phyloP scores from a whole-genome alignment of 2,113 vertebrate genomes.

The Coptodon bakossiorum region DNA sequence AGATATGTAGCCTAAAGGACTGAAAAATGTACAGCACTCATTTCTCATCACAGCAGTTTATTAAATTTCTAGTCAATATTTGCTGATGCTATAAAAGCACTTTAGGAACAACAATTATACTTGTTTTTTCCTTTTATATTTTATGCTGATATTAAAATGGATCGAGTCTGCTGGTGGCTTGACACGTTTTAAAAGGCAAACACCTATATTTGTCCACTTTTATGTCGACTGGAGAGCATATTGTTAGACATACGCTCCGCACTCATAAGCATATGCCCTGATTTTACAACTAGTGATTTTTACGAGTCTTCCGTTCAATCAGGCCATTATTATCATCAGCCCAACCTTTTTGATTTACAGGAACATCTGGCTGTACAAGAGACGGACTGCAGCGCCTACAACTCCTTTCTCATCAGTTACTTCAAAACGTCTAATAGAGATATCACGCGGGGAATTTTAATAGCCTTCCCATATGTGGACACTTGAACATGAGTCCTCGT shows the following conservation, averaged over 20 bases:
- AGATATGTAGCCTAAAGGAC: background rate
- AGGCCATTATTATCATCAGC: constrained; percentile 64
- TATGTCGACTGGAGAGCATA: constrained; percentile 48
- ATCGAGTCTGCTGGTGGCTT: background rate
- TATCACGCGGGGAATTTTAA: constrained; percentile 32
- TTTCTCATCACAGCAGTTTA: background rate
- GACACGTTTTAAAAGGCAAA: background rate
- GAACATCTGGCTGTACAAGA: constrained; percentile 58
- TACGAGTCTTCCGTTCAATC: constrained; percentile 58
- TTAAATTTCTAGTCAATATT: background rate
- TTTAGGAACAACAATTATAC: background rate
- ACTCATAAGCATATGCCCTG: constrained; percentile 52
- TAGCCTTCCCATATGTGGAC: constrained; percentile 39
- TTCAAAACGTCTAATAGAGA: constrained; percentile 44
- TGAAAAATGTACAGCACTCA: background rate
- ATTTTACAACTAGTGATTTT: constrained; percentile 43
- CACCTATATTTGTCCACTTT: constrained; percentile 24
- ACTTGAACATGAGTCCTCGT: constrained; percentile 1
- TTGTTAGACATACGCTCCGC: constrained; percentile 57
- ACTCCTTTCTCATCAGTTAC: constrained; percentile 49
- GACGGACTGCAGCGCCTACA: background rate
- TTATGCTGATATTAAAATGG: background rate
- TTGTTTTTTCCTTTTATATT: background rate
- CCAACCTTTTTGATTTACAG: constrained; percentile 58
- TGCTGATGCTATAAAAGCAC: background rate